Conservation (phyloP, 2,797 vertebrate genomes). For the Scolopax rusticola region DNA sequence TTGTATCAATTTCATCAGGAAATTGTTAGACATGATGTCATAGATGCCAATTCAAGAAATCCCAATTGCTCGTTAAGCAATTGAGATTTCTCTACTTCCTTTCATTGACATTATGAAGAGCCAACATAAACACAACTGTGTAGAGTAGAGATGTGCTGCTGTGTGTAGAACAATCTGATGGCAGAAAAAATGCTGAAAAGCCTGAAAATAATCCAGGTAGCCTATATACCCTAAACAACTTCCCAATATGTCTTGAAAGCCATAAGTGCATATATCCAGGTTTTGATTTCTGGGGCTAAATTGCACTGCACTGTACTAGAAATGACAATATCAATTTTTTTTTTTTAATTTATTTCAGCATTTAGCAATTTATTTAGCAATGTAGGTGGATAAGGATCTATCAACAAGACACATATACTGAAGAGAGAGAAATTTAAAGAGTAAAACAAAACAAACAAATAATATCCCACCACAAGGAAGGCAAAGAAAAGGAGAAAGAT, state of each 20-base stretch:
- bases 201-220: not conserved
- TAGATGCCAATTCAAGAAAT: not conserved
- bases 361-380: not conserved
- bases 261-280: not conserved
- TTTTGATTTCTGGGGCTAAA: not conserved
- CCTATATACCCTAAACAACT: not conserved
- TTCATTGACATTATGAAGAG: not conserved
- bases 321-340: not conserved
- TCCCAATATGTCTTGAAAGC: not conserved
- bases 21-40: not conserved
- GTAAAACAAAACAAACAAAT: not conserved
- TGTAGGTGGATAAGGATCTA: not conserved
- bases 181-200: not conserved
- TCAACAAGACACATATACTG: not conserved
- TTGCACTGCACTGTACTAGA: not conserved
- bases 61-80: not conserved
- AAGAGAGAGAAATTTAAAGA: not conserved
- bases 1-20: not conserved
- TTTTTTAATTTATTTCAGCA: not conserved
- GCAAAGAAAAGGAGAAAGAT: not conserved
- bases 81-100: not conserved
- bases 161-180: not conserved
- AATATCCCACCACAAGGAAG: not conserved
- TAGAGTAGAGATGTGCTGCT: not conserved
- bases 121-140: not conserved